Evolutionary conservation across 2,888 invertebrate genomes (phyloP).

Genomic region (Dynastes maya): DNA sequence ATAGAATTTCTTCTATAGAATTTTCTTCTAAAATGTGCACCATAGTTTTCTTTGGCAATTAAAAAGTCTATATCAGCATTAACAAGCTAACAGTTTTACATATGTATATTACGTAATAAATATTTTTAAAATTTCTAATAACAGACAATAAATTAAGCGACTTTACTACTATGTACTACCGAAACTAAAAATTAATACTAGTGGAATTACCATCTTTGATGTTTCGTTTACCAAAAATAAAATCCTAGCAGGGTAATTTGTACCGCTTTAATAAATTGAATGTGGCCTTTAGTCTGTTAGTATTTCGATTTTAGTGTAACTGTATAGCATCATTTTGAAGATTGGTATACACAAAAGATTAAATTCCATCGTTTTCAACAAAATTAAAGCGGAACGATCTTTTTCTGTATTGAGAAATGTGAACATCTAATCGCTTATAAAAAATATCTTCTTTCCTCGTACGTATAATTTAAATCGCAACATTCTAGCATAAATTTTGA

Average conservation of each 20-base stretch:
- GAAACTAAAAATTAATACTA: slow-evolving; percentile 31
- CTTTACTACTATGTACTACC: background rate
- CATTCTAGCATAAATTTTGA: background rate
- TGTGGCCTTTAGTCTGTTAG: background rate
- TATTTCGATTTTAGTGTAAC: background rate
- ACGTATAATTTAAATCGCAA: no score
- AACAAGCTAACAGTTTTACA: slow-evolving; percentile 2
- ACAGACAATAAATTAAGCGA: slow-evolving; percentile 34
- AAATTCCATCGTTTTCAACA: no score
- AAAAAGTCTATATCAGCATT: slow-evolving; percentile 24
- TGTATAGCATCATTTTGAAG: background rate
- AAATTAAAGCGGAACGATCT: no score
- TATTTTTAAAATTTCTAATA: slow-evolving; percentile 20
- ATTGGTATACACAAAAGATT: background rate
- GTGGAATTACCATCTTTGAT: slow-evolving; percentile 26
- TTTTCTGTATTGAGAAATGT: no score
- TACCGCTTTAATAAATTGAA: background rate
- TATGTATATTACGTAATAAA: slow-evolving; percentile 18
- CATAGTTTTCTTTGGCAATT: slow-evolving; percentile 30
- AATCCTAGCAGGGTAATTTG: background rate
- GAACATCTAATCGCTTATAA: no score
- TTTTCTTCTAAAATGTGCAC: background rate
- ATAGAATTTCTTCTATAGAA: background rate
- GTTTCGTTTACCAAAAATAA: slow-evolving; percentile 19
- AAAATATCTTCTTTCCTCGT: no score